Base-by-base conservation (phyloP, 2,888 invertebrate genomes). In the Xestia ashworthii region DNA sequence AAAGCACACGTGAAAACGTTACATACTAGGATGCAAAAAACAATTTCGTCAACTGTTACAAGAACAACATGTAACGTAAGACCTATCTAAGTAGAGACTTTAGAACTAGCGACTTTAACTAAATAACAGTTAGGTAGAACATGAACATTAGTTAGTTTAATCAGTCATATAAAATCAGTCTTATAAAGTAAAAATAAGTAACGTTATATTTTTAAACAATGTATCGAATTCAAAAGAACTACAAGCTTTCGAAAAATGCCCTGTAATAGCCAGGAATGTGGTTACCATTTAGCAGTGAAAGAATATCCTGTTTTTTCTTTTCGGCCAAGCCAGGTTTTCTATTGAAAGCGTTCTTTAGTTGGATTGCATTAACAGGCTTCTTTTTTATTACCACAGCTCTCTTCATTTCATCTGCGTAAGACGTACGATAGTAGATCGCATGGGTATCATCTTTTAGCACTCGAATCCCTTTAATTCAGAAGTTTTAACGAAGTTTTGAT, bases 221-320 rank as follows among this genome's bases (percentile, higher is more conserved):
- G 19, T 50, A 50, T 64, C 44, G 44, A 65, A 65, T 65, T 65
- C 44, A 65, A 65, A 65, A 46, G 44, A 65, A 64, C 53, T 76
- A 76, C 60, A 72, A 72, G 38, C 58, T 58, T 77, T 77, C 73
- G 65, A 58, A 77, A 72, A 72, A 65, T 67, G 77, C 19, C 66
- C 58, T 77, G 60, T 77, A 67, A 66, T 76, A 76, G n/a, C 64
- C 66, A 60, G 72, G 72, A 55, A 76, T 76, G 60, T 66, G 76
- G 46, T 71, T 55, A 67, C 60, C 71, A 65, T 77, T 77, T 53
- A 77, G 41, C n/a, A 66, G 32, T 48, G 60, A 67, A 53, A 67
- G 48, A 48, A 67, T 25, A 67, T 67, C 66, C 44, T 16, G 16
- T 19, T 67, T 67, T 67, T 67, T 67, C 46, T 48, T 67, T 48